These are phyloP conservation scores for Hydrotaea diabolus DNA, from an alignment of 2,888 invertebrate species.

Conservation along the genomic window DNA sequence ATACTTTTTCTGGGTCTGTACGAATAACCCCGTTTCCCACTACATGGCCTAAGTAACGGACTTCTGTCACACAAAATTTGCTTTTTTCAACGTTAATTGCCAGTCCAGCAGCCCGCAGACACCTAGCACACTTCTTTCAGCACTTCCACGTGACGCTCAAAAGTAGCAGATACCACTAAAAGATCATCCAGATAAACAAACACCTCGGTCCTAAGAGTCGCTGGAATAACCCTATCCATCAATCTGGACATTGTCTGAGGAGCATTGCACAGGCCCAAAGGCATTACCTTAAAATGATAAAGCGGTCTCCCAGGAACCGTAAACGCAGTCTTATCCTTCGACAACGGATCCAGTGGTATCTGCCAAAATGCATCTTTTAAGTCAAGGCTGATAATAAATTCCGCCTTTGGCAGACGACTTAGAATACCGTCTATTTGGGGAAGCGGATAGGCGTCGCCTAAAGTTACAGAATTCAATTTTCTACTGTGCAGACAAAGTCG, in stretches of 20 bases:
- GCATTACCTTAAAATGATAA: slow-evolving; percentile 24
- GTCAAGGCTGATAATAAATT: slow-evolving; percentile 31
- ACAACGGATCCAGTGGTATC: not conserved
- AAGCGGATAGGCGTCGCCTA: slow-evolving; percentile 41
- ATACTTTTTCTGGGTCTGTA: slow-evolving; percentile 45
- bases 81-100: slow-evolving; percentile 46
- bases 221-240: not conserved
- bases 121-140: slow-evolving; percentile 27
- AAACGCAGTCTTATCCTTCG: slow-evolving; percentile 20
- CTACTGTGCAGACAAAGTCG: slow-evolving; percentile 40
- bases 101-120: slow-evolving; percentile 40
- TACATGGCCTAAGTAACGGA: slow-evolving; percentile 41
- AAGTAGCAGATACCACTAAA: slow-evolving; percentile 19
- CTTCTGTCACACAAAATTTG: slow-evolving; percentile 44
- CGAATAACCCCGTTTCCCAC: slow-evolving; percentile 39
- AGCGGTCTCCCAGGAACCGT: slow-evolving; percentile 26
- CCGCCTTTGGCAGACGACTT: slow-evolving; percentile 29
- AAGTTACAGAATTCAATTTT: slow-evolving; percentile 32
- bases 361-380: slow-evolving; percentile 40
- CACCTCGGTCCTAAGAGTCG: slow-evolving; percentile 24
- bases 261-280: slow-evolving; percentile 18
- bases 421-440: slow-evolving; percentile 44
- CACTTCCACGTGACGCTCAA: slow-evolving; percentile 6
- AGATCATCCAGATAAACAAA: slow-evolving; percentile 36
- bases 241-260: not conserved